Conservation (phyloP, 2,113 vertebrate genomes). For the Trachemys scripta region DNA sequence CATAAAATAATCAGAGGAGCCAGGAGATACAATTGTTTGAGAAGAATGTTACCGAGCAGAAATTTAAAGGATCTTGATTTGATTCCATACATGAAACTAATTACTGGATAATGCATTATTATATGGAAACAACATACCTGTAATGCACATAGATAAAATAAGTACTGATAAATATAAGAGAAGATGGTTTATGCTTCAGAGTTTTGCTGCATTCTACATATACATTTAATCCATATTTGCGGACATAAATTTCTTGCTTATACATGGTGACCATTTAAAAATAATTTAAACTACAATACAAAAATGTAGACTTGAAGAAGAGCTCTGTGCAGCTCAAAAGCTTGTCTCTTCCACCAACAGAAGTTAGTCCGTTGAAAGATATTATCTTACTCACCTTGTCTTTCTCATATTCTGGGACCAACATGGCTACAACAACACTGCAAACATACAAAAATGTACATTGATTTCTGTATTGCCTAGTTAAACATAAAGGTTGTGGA, state of each 20-base stretch:
- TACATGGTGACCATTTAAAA: neutral
- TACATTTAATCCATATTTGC: neutral
- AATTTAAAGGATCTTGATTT: constrained; percentile 73
- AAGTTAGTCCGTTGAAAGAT: neutral
- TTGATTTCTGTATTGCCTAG: neutral
- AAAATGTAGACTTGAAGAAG: neutral
- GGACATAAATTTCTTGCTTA: neutral
- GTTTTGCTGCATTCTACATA: neutral
- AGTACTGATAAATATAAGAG: neutral
- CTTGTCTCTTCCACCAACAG: neutral
- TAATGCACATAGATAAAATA: constrained; percentile 1
- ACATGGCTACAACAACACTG: neutral
- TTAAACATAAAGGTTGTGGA: neutral
- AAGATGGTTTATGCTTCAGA: neutral
- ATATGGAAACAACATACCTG: constrained; percentile 33
- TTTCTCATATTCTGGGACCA: neutral
- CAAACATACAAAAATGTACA: neutral
- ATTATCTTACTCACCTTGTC: neutral
- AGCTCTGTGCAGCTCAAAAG: neutral
- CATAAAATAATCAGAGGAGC: constrained; percentile 75
- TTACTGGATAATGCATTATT: constrained; percentile 9
- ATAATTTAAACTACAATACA: neutral
- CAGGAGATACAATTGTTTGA: constrained; percentile 69
- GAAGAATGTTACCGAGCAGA: constrained; percentile 70
- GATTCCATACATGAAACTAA: constrained; percentile 69